phyloP scores from a whole-genome alignment of 2,797 vertebrate genomes.

The Poeciliopsis turneri region DNA sequence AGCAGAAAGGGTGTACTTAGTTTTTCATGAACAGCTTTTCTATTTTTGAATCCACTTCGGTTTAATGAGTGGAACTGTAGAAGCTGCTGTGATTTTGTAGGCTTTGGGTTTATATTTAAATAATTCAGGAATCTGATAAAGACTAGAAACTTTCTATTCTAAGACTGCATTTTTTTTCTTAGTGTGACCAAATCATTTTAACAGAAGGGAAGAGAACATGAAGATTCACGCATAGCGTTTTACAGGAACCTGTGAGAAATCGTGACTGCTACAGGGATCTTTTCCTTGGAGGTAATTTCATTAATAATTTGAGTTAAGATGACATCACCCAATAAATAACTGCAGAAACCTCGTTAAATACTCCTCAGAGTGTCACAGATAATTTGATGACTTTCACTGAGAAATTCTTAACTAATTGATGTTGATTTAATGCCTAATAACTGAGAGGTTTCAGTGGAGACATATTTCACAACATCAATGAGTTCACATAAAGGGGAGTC shows the following conservation, averaged over 20 bases:
- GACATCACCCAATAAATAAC: not conserved
- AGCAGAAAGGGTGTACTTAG: not conserved
- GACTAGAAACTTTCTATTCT: not conserved
- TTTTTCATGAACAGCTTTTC: not conserved
- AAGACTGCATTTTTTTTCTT: not conserved
- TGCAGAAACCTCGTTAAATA: not conserved
- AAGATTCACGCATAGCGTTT: not conserved
- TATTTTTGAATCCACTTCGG: not conserved
- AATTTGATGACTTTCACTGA: not conserved
- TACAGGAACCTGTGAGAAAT: not conserved
- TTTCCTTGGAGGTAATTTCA: not conserved
- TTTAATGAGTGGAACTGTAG: not conserved
- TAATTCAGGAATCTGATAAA: not conserved
- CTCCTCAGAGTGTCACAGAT: not conserved
- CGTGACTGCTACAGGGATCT: not conserved
- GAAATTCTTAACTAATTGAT: not conserved
- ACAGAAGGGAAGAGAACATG: not conserved
- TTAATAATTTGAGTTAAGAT: not conserved
- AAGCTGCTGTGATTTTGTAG: not conserved
- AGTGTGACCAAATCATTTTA: not conserved
- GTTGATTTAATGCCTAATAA: not conserved
- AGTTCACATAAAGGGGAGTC: conserved; percentile 1
- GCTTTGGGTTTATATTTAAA: not conserved
- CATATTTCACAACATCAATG: not conserved
- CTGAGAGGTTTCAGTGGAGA: not conserved